Conservation (phyloP, 1,140 invertebrate species). For the Octopus sinensis region DNA sequence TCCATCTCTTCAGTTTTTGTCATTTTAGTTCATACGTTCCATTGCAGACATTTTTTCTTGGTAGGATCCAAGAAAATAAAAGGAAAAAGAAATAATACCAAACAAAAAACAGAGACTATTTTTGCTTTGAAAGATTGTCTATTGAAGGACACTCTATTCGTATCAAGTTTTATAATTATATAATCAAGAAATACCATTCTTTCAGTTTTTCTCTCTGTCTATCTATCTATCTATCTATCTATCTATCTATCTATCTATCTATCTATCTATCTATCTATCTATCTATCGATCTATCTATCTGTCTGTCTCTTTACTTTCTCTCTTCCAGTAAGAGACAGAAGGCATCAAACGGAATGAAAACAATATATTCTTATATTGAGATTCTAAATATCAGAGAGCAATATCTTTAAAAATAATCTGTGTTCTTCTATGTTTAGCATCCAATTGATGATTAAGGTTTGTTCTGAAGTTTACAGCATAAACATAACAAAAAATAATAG, state of each 20-base stretch:
- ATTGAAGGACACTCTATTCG: background rate
- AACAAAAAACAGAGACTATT: background rate
- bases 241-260: background rate
- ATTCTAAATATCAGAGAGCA: no score
- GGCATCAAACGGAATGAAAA: no score
- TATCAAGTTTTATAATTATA: background rate
- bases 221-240: background rate
- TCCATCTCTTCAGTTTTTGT: background rate
- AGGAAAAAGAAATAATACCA: background rate
- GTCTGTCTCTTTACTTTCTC: no score
- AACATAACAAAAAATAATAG: no score
- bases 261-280: constrained; percentile 3
- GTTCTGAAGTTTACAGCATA: no score
- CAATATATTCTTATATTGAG: no score
- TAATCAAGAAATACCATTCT: background rate
- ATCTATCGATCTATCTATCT: background rate
- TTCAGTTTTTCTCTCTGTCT: background rate
- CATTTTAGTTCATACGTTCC: background rate
- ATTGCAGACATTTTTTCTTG: background rate
- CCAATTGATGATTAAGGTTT: no score
- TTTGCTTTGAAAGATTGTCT: background rate
- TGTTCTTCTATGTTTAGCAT: no score
- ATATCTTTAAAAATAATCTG: no score
- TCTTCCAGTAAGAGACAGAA: no score
- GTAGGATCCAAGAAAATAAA: background rate